These are phyloP conservation scores for Puffinus mauretanicus DNA, from an alignment of 2,113 vertebrate genomes.

Conservation along the genomic window DNA sequence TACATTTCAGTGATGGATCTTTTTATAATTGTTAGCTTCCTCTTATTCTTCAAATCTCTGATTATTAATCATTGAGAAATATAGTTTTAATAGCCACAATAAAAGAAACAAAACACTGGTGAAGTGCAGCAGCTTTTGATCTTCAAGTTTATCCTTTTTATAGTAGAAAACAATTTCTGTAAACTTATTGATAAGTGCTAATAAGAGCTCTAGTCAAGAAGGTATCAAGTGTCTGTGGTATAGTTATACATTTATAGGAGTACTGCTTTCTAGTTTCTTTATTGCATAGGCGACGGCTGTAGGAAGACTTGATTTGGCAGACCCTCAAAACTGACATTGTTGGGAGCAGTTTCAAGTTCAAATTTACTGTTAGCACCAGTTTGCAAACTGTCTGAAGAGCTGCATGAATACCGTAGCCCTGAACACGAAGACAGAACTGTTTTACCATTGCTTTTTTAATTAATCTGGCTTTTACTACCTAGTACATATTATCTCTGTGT, in stretches of 20 bases:
- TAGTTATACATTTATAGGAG: background rate
- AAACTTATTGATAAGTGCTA: background rate
- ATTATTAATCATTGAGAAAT: background rate
- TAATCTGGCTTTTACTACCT: slow-evolving; percentile 49
- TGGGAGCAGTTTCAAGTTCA: slow-evolving; percentile 14
- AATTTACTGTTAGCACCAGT: slow-evolving; percentile 9
- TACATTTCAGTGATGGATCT: background rate
- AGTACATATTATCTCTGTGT: slow-evolving; percentile 43
- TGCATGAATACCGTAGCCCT: background rate
- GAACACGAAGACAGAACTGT: background rate
- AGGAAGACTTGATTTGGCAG: background rate
- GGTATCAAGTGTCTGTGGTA: background rate
- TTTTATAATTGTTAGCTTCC: background rate
- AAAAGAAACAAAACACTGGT: background rate
- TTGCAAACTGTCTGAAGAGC: background rate
- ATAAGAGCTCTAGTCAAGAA: background rate
- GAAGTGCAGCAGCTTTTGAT: background rate
- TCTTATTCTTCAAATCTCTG: background rate
- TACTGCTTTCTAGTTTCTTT: background rate
- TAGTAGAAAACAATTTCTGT: background rate
- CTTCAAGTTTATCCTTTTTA: background rate
- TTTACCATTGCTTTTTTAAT: slow-evolving; percentile 45
- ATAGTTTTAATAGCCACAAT: background rate
- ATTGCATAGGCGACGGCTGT: background rate
- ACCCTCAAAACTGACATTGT: background rate